Evolutionary conservation across 2,113 vertebrate genomes (phyloP).

Genomic region (Atrichornis clamosus): DNA sequence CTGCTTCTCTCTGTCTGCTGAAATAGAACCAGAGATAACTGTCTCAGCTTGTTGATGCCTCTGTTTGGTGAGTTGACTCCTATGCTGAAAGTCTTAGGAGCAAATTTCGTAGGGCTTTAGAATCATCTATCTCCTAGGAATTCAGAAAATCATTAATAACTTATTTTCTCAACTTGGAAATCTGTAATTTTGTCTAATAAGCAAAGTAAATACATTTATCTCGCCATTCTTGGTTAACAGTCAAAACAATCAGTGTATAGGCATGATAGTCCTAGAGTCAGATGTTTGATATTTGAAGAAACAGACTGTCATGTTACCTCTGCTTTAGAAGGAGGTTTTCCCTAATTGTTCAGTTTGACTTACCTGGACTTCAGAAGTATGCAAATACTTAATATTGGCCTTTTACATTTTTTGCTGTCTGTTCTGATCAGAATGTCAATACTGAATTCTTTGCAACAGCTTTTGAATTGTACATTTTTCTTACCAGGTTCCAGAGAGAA

Average conservation of each 20-base stretch:
- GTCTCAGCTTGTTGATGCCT: neutral
- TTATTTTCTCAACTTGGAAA: neutral
- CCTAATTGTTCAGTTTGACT: neutral
- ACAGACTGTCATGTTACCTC: neutral
- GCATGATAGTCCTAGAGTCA: neutral
- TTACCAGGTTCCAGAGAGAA: neutral
- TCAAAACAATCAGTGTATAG: neutral
- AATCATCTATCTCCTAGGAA: neutral
- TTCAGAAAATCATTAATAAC: neutral
- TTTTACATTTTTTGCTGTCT: neutral
- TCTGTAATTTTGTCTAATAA: neutral
- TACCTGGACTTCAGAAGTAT: neutral
- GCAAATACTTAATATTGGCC: neutral
- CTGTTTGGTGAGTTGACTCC: neutral
- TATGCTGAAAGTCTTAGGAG: neutral
- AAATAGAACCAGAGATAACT: neutral
- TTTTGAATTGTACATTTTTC: neutral
- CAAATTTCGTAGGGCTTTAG: neutral
- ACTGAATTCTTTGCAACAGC: neutral
- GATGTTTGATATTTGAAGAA: neutral
- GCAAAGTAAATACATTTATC: neutral
- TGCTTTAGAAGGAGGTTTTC: neutral
- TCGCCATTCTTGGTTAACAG: neutral
- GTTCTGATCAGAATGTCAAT: neutral
- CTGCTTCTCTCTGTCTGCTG: neutral